Conservation (phyloP, 92 coral and sea anemone genomes). For the Umimayanthus kanabou region DNA sequence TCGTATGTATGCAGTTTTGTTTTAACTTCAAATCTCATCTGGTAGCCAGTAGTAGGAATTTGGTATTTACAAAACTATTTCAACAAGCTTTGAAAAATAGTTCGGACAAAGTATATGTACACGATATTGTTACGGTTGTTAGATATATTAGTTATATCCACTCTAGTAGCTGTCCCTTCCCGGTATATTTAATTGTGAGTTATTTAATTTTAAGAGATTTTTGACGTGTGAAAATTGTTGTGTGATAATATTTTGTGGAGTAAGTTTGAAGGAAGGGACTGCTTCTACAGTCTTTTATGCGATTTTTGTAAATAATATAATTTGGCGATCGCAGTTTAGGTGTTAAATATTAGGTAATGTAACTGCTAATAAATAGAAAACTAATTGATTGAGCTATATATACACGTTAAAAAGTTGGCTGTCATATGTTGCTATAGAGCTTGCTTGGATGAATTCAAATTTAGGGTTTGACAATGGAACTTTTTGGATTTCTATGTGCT, state of each 20-base stretch:
- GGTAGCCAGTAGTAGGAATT: background rate
- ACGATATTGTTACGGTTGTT: background rate
- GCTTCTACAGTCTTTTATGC: background rate
- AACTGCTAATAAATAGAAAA: background rate
- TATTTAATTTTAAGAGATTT: constrained; percentile 1
- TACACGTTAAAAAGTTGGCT: background rate
- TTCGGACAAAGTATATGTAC: background rate
- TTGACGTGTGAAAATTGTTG: background rate
- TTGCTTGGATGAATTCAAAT: background rate
- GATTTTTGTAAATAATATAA: constrained; percentile 20
- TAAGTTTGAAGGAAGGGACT: background rate
- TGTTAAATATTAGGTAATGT: background rate
- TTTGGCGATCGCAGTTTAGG: constrained; percentile 14
- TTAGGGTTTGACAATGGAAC: background rate
- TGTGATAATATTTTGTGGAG: background rate
- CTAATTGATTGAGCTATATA: background rate
- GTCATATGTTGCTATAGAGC: too few relatives aligned
- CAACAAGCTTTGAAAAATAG: background rate
- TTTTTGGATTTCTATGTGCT: background rate
- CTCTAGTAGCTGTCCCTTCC: background rate
- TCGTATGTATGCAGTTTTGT: background rate
- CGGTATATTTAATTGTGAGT: background rate
- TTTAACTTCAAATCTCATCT: background rate
- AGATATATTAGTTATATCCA: background rate
- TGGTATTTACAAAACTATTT: background rate